Evolutionary conservation across 2,113 vertebrate genomes (phyloP), one percentile per base, ranked within the genome.

Genomic region (Anoplopoma fimbria): DNA sequence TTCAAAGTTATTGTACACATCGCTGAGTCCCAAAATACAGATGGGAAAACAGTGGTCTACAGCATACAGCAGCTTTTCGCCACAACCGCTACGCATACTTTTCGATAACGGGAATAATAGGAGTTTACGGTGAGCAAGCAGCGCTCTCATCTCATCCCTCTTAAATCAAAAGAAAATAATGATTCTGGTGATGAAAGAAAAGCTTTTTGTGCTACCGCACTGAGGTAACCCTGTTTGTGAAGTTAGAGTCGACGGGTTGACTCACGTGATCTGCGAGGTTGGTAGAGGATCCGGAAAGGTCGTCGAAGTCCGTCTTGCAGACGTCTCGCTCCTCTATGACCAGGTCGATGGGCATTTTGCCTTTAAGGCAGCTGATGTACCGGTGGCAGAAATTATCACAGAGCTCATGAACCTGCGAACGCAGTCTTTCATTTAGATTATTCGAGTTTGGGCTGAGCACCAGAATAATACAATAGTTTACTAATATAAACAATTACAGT

Each of bases 321-420:
- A 97, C 96, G 69, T 99, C 98, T 70, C 97, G 95, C 69, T 99
- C 98, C 91, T 99, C 98, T 84, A 99, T 99, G 81, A 99, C 98
- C 29, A 99, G 95, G 90, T 99, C 98, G 82, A 99, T 99, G 85
- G 98, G 98, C 98, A 99, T 99, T 92, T 99, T 99, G 81, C 98
- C 98, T 93, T 99, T 99, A 92, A 99, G 96, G 93, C 98, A 99
- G 91, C 97, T 99, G 93, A 99, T 98, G 95, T 99, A 99, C 87
- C 98, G 97, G 82, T 99, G 97, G 93, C 98, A 99, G 95, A 99
- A 99, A 92, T 99, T 99, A 94, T 99, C 98, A 49, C 98, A 99
- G 74, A 99, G 96, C 95, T 99, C 98, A 53, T 99, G 98, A 75
- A 99, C 98, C 98, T 99, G 91, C 51, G 2, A 15, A 15, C 58